These are phyloP conservation scores for Rhinatrema bivittatum DNA, from an alignment of 2,797 vertebrate species.

Conservation along the genomic window DNA sequence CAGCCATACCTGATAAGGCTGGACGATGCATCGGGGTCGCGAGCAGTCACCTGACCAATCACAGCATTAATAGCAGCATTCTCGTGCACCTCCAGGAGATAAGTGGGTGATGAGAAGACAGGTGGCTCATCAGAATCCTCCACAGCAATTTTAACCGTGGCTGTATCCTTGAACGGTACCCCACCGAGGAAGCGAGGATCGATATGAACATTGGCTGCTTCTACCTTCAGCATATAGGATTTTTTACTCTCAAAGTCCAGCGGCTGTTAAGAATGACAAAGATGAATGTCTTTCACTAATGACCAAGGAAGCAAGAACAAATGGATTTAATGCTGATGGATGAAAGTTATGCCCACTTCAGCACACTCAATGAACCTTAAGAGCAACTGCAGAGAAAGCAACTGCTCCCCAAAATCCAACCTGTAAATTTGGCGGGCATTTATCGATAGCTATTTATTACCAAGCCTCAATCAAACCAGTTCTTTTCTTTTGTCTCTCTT, in stretches of 20 bases:
- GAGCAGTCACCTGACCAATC: constrained; percentile 81
- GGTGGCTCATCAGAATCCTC: constrained; percentile 92
- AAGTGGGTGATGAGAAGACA: constrained; percentile 77
- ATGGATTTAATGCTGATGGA: constrained; percentile 41
- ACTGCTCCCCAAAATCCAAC: constrained; percentile 22
- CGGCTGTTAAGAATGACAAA: constrained; percentile 66
- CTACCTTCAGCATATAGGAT: constrained; percentile 86
- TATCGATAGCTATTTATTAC: constrained; percentile 44
- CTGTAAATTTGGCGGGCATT: constrained; percentile 34
- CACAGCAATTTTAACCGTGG: constrained; percentile 81
- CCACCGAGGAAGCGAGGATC: constrained; percentile 72
- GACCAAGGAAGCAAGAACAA: constrained; percentile 47
- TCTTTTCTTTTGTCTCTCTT: constrained; percentile 17
- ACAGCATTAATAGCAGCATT: constrained; percentile 83
- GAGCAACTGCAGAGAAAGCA: constrained; percentile 20
- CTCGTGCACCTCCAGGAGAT: constrained; percentile 86
- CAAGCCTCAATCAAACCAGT: constrained; percentile 30
- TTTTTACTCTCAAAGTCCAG: constrained; percentile 89
- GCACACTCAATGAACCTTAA: constrained; percentile 35
- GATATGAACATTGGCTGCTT: constrained; percentile 78
- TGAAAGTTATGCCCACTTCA: constrained; percentile 39
- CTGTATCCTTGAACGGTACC: constrained; percentile 88
- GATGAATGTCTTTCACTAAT: constrained; percentile 55
- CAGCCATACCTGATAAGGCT: constrained; percentile 81
- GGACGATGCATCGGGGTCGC: constrained; percentile 74